Conservation (phyloP, 2,113 vertebrate species). For the Coracopsis vasa region DNA sequence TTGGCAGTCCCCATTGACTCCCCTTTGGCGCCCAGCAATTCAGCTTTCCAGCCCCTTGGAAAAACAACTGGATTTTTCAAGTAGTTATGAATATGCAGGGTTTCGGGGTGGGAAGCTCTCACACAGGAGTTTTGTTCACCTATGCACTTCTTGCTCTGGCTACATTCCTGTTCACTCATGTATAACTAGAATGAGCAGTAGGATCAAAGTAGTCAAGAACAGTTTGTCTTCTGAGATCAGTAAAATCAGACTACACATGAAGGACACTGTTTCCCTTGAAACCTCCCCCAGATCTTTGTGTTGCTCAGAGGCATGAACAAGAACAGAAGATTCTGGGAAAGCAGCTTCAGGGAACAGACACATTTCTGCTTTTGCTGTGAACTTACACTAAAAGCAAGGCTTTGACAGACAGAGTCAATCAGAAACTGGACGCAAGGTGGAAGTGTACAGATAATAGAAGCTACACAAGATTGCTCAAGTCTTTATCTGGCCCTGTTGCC, state of each 20-base stretch:
- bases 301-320: background rate
- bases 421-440: background rate
- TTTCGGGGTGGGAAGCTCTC: background rate
- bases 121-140: background rate
- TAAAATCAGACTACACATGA: background rate
- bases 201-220: background rate
- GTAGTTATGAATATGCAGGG: background rate
- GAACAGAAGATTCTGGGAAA: background rate
- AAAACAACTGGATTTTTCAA: background rate
- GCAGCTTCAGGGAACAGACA: background rate
- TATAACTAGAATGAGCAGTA: background rate
- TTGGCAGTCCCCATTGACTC: background rate
- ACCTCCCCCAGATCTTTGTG: background rate
- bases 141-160: background rate
- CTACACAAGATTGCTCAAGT: background rate
- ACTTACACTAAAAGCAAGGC: background rate
- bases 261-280: background rate
- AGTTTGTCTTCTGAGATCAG: background rate
- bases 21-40: background rate
- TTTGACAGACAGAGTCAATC: background rate
- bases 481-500: background rate
- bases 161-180: background rate
- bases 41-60: background rate
- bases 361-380: background rate
- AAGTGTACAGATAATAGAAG: background rate